Evolutionary conservation across 1,140 invertebrate species (phyloP), one percentile per base, ranked within the genome.

Genomic region (Drosophila biarmipes): DNA sequence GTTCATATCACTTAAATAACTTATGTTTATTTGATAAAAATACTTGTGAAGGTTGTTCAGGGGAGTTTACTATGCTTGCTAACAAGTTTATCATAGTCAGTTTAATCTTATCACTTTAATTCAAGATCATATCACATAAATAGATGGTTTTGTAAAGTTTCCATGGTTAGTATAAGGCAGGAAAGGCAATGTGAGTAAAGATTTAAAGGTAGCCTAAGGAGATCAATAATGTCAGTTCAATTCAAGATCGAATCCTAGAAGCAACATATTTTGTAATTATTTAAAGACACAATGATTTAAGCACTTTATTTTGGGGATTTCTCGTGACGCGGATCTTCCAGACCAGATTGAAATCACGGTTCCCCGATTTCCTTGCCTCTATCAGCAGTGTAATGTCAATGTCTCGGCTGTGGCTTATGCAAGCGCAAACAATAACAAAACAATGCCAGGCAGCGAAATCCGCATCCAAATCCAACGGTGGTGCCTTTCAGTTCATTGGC

Each of bases 401-500:
- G 80, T 72, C 56, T 78, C 35, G 43, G 43, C 71, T 62, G 49
- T 53, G 40, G 24, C 66, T 68, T 69, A 69, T 69, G 66, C 66
- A 69, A 69, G 66, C 58, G 48, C 63, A 69, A 69, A 46, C 40
- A 67, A 67, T 66, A 68, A 68, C 66, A 55, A 69, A 46, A 56
- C 72, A 64, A 72, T 66, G 43, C 43, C 63, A 72, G 58, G 67
- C 67, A 78, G 53, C 68, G 57, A 56, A 69, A 76, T 45, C 76
- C 54, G 43, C 74, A 71, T 51, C 57, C 40, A 8, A 43, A 80
- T 51, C 63, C 75, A 40, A 45, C 48, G 14, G 31, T 27, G 53
- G 63, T 74, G 72, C 69, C 64, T 51, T 74, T 74, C 72, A 74
- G 72, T 74, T 74, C 71, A 74, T 74, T 74, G 72, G 72, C 72